Evolutionary conservation across 2,888 invertebrate species (phyloP).

Genomic region (Drosophila suboccidentalis): DNA sequence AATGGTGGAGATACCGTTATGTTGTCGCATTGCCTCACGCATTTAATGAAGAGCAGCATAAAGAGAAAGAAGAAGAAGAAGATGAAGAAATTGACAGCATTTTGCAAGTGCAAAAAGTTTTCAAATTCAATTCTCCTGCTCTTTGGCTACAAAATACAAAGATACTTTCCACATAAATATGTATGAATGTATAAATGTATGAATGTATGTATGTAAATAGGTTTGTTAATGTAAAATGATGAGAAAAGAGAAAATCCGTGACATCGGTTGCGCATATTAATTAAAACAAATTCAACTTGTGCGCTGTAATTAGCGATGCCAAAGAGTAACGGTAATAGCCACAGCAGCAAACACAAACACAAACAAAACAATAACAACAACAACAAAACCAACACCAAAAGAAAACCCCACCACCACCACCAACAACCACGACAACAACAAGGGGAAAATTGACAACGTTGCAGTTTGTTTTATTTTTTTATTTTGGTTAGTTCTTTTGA

Average conservation of each 20-base stretch:
- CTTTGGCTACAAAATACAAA: conserved; percentile 1
- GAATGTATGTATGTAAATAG: neutral
- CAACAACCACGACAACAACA: neutral
- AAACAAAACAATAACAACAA: neutral
- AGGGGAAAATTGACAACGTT: conserved; percentile 23
- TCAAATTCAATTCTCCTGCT: conserved; percentile 22
- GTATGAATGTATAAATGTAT: conserved; percentile 3
- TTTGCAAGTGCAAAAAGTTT: conserved; percentile 23
- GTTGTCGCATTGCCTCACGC: conserved; percentile 21
- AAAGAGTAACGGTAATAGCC: conserved; percentile 69
- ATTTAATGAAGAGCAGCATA: conserved; percentile 17
- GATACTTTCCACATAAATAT: neutral
- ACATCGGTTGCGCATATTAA: conserved; percentile 40
- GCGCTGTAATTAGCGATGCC: conserved; percentile 67
- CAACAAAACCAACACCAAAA: neutral
- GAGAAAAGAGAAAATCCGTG: conserved; percentile 11
- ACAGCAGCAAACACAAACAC: conserved; percentile 8
- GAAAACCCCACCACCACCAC: neutral
- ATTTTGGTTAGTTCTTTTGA: conserved; percentile 9
- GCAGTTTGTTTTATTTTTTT: conserved; percentile 16
- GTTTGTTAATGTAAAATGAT: conserved; percentile 4
- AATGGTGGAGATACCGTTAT: conserved; percentile 31
- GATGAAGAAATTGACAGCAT: conserved; percentile 9
- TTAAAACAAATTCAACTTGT: conserved; percentile 59
- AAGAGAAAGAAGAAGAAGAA: neutral